Conservation (phyloP, 2,113 vertebrate species). For the Brevimyrus niger region DNA sequence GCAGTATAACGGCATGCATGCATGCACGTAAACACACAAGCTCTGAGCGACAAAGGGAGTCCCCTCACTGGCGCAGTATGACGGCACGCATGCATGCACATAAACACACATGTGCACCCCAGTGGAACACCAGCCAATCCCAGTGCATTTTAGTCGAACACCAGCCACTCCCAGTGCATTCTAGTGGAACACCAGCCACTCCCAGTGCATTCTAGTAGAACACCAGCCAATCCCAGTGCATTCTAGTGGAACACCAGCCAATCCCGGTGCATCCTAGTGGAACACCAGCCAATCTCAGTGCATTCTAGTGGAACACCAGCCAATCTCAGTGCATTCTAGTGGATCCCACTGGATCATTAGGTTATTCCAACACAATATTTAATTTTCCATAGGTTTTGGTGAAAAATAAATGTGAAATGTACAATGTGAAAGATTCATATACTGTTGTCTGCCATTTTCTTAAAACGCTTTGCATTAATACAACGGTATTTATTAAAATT, state of each 20-base stretch:
- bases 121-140: neutral
- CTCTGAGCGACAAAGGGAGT: neutral
- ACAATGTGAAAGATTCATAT: neutral
- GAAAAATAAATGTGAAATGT: neutral
- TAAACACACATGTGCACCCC: neutral
- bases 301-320: neutral
- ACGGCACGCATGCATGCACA: neutral
- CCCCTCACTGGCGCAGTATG: neutral
- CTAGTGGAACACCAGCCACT: neutral
- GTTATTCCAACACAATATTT: neutral
- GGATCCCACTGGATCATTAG: neutral
- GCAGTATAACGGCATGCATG: neutral
- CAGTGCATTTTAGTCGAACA: neutral
- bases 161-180: neutral
- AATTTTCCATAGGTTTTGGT: neutral
- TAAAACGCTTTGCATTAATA: neutral
- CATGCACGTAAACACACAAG: neutral
- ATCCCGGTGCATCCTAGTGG: neutral
- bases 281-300: neutral
- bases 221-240: neutral
- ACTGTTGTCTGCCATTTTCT: neutral
- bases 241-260: neutral
- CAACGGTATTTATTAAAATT: neutral
- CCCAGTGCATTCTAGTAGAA: neutral
- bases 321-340: neutral